Conservation (phyloP, 2,888 invertebrate genomes). For the Scaptomyza cyrtandrae region DNA sequence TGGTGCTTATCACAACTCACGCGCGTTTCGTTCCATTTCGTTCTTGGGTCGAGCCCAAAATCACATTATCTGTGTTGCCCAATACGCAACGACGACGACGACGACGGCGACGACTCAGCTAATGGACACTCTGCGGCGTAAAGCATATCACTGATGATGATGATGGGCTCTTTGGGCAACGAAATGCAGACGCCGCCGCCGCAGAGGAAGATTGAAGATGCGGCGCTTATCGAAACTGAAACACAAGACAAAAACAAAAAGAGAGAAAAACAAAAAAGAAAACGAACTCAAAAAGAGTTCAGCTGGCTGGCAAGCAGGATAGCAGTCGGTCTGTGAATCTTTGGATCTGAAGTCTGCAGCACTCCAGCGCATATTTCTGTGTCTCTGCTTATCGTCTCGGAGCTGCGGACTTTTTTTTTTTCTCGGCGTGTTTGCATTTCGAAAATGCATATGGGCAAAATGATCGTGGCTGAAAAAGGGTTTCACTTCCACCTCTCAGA, state of each 20-base stretch:
- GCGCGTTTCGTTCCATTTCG: slow-evolving; percentile 78
- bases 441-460: slow-evolving; percentile 62
- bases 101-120: slow-evolving; percentile 58
- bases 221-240: slow-evolving; percentile 79
- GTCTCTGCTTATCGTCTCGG: slow-evolving; percentile 65
- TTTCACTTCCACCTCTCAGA: slow-evolving; percentile 58
- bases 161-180: slow-evolving; percentile 59
- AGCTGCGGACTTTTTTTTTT: slow-evolving; percentile 69
- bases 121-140: slow-evolving; percentile 73
- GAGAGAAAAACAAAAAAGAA: too few species aligned
- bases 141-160: slow-evolving; percentile 73
- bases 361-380: slow-evolving; percentile 69
- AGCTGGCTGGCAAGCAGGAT: slow-evolving; percentile 62
- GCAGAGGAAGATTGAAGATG: slow-evolving; percentile 81
- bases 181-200: slow-evolving; percentile 57
- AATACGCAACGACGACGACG: slow-evolving; percentile 53
- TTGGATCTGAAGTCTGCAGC: slow-evolving; percentile 38
- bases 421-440: slow-evolving; percentile 62
- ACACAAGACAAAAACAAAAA: slow-evolving; percentile 29
- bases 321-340: slow-evolving; percentile 35
- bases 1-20: slow-evolving; percentile 76
- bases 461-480: slow-evolving; percentile 54
- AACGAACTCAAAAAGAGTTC: slow-evolving; percentile 64
- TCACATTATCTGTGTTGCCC: slow-evolving; percentile 72
- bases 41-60: slow-evolving; percentile 66